Percentiles rank a stretch among this genome's conserved stretches.
Evolutionary conservation across 1,140 invertebrate genomes (phyloP).

Genomic region (Drosophila kepulauana): DNA sequence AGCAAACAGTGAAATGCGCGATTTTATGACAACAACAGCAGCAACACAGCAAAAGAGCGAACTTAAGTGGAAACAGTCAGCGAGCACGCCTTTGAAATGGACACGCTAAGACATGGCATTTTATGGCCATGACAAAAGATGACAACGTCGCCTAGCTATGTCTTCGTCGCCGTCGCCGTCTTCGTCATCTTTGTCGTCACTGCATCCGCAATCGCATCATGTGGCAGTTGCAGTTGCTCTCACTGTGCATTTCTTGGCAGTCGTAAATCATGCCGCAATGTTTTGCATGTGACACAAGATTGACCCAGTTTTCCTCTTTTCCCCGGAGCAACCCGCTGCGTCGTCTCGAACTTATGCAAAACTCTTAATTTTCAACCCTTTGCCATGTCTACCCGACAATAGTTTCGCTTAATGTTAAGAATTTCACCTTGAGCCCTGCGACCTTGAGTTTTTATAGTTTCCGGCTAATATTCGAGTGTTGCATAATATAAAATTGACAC

Average conservation of each 20-base stretch:
- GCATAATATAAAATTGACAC: conserved; percentile 37
- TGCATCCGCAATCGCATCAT: conserved; percentile 59
- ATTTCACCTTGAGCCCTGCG: conserved; percentile 8
- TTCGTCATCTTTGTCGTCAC: conserved; percentile 23
- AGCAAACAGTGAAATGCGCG: conserved; percentile 68
- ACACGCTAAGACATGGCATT: conserved; percentile 51
- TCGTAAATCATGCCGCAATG: conserved; percentile 67
- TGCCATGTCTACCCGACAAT: neutral
- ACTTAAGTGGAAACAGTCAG: conserved; percentile 72
- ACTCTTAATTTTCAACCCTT: conserved; percentile 34
- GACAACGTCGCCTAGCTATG: conserved; percentile 37
- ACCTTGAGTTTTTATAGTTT: conserved; percentile 38
- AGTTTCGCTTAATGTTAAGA: neutral
- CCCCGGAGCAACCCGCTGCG: conserved; percentile 40
- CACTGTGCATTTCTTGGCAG: conserved; percentile 45
- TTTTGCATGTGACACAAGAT: conserved; percentile 71
- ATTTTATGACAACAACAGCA: conserved; percentile 57
- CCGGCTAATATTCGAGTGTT: conserved; percentile 13
- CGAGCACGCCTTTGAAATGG: conserved; percentile 45
- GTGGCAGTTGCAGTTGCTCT: conserved; percentile 25
- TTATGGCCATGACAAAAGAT: conserved; percentile 78
- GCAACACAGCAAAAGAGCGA: conserved; percentile 14
- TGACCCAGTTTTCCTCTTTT: conserved; percentile 56
- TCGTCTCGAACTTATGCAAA: conserved; percentile 21
- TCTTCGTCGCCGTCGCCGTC: conserved; percentile 1